phyloP scores from a whole-genome alignment of 2,888 invertebrate genomes.

The Oasisia sp. region DNA sequence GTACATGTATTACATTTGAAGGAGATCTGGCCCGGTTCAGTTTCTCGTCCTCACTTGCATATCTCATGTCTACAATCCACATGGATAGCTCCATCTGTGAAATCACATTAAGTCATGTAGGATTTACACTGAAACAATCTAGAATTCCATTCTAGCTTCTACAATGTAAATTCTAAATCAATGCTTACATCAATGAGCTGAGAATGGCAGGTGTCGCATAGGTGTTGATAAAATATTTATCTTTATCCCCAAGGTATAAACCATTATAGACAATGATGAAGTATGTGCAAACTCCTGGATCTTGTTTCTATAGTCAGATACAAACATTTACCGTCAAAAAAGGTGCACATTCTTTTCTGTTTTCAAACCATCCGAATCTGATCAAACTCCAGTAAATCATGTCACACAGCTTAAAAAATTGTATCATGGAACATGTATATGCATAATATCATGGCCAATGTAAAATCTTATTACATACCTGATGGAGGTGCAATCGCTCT shows the following conservation, averaged over 20 bases:
- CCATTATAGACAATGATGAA: too few relatives aligned
- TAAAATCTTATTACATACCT: not conserved
- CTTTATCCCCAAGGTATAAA: not conserved
- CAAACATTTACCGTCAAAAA: not conserved
- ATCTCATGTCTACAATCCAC: not conserved
- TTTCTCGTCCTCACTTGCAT: constrained; percentile 2
- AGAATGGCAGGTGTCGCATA: not conserved
- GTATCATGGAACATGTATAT: not conserved
- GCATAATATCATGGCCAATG: not conserved
- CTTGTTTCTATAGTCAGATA: too few relatives aligned
- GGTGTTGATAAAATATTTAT: not conserved
- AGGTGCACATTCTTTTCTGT: not conserved
- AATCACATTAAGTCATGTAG: not conserved
- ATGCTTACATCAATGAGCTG: not conserved
- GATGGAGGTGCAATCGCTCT: not conserved
- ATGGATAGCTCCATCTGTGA: not conserved
- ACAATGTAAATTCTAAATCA: not conserved
- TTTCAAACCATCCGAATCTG: not conserved
- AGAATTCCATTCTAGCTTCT: not conserved
- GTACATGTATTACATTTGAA: not conserved
- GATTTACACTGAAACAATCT: not conserved
- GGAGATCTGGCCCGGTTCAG: not conserved
- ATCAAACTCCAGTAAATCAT: not conserved
- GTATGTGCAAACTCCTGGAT: too few relatives aligned
- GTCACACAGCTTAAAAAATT: not conserved